Conservation (phyloP, 2,113 vertebrate genomes). For the Emydocephalus ijimae region DNA sequence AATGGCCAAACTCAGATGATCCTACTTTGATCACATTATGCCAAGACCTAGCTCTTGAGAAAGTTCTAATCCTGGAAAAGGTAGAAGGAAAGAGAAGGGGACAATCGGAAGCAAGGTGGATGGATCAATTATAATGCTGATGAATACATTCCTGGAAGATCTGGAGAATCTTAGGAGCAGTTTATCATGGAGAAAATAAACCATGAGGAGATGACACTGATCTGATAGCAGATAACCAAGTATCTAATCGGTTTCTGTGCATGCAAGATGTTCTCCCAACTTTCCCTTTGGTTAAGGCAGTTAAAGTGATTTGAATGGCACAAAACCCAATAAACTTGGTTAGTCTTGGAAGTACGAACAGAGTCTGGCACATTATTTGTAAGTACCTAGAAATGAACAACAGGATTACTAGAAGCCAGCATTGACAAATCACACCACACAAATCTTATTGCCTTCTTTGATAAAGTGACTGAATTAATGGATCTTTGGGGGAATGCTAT, state of each 20-base stretch:
- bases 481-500: too few relatives aligned
- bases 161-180: background rate
- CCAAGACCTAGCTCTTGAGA: background rate
- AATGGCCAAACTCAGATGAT: background rate
- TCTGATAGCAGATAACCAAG: background rate
- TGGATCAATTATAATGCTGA: background rate
- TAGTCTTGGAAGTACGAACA: background rate
- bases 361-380: background rate
- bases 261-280: background rate
- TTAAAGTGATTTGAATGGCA: background rate
- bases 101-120: background rate
- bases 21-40: background rate
- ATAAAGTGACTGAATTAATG: too few relatives aligned
- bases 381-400: too few relatives aligned
- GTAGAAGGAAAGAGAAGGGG: background rate
- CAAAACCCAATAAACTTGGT: background rate
- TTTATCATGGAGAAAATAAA: background rate
- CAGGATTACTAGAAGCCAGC: too few relatives aligned
- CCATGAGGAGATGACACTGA: background rate
- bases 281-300: background rate
- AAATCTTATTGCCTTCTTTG: too few relatives aligned
- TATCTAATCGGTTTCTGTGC: background rate
- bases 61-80: background rate
- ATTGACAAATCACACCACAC: too few relatives aligned
- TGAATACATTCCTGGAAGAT: background rate